These are phyloP conservation scores for Tapirus terrestris DNA, from an alignment of 2,113 vertebrate genomes.

Conservation along the genomic window DNA sequence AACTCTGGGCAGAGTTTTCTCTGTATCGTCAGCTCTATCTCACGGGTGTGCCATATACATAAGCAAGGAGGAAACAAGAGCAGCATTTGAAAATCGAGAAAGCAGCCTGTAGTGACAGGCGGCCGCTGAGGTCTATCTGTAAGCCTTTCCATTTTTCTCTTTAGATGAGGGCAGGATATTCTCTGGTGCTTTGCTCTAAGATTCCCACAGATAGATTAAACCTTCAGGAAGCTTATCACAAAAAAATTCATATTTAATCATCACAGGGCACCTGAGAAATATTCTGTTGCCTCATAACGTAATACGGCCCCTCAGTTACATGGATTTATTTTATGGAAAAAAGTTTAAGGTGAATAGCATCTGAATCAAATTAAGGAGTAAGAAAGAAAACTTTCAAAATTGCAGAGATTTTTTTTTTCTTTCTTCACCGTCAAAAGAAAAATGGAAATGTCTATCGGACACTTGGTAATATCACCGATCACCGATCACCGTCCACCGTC, in stretches of 20 bases:
- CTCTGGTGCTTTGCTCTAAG: rapidly evolving
- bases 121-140: not conserved
- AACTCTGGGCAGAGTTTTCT: not conserved
- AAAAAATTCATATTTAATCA: not conserved
- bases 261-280: not conserved
- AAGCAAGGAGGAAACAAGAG: not conserved
- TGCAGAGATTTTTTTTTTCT: too few species aligned
- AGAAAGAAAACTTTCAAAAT: not conserved
- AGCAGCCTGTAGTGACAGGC: not conserved
- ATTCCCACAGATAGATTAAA: not conserved
- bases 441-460: not conserved
- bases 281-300: not conserved
- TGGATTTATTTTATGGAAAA: not conserved
- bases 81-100: not conserved
- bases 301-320: not conserved
- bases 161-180: not conserved
- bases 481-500: rapidly evolving
- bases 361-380: not conserved
- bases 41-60: rapidly evolving
- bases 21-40: not conserved
- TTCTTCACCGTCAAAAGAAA: not conserved
- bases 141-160: not conserved
- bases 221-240: not conserved
- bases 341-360: too few species aligned
- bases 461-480: rapidly evolving